These are phyloP conservation scores for Arrhopalites spinosus DNA, from an alignment of 2,888 invertebrate genomes.

Conservation along the genomic window DNA sequence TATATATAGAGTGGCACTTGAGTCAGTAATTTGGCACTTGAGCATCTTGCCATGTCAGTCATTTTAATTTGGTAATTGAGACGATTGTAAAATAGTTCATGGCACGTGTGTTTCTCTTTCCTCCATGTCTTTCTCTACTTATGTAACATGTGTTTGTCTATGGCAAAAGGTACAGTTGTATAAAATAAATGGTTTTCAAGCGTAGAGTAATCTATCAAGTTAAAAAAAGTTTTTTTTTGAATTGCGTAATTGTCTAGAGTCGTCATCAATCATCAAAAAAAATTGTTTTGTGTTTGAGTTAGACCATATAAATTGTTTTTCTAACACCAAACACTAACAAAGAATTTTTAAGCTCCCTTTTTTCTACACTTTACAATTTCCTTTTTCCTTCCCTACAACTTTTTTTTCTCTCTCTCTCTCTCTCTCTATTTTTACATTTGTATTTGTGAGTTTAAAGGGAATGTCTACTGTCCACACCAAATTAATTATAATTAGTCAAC, in stretches of 20 bases:
- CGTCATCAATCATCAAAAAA: slow-evolving; percentile 15
- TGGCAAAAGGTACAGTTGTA: background rate
- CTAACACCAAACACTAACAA: background rate
- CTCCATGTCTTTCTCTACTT: background rate
- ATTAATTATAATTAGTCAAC: slow-evolving; percentile 22
- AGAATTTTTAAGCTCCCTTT: background rate
- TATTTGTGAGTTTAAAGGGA: background rate
- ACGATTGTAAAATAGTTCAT: background rate
- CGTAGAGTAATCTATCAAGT: slow-evolving; percentile 6
- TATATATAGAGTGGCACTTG: too few species aligned
- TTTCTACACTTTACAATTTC: background rate
- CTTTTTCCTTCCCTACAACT: background rate
- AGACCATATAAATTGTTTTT: too few species aligned
- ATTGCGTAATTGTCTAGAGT: background rate
- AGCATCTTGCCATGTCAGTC: slow-evolving; percentile 12
- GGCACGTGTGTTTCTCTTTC: background rate
- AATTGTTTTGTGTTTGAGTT: too few species aligned
- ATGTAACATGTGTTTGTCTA: background rate
- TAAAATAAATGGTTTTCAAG: slow-evolving; percentile 9
- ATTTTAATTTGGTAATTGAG: slow-evolving; percentile 22
- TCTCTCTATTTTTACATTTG: background rate
- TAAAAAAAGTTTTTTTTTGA: background rate
- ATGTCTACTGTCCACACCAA: slow-evolving; percentile 16
- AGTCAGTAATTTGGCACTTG: slow-evolving; percentile 2
- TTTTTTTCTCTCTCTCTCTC: too few species aligned